Conservation (phyloP, 2,888 invertebrate species). For the Acleris sparsana region DNA sequence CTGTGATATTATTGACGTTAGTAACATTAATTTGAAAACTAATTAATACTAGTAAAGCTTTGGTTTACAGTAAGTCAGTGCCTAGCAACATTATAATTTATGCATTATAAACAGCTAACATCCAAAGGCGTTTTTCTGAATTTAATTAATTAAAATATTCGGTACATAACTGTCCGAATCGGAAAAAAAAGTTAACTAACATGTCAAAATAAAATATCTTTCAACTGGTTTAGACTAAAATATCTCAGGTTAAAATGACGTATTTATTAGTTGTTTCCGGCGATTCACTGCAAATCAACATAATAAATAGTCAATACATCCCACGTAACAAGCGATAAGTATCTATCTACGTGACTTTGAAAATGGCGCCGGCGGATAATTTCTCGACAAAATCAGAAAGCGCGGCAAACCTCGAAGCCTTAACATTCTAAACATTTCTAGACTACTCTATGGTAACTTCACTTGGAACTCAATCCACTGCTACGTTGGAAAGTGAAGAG, state of each 20-base stretch:
- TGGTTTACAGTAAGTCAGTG: too few species aligned
- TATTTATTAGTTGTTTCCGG: conserved; percentile 13
- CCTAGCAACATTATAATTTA: too few species aligned
- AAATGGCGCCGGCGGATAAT: conserved; percentile 56
- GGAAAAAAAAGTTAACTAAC: too few species aligned
- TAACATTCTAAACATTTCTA: conserved; percentile 36
- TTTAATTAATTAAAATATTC: too few species aligned
- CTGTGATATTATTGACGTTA: too few species aligned
- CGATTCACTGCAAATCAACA: conserved; percentile 43
- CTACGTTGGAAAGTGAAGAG: conserved; percentile 8
- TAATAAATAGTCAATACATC: conserved; percentile 68
- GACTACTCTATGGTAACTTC: conserved; percentile 35
- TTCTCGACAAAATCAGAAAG: conserved; percentile 81
- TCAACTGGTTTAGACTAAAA: conserved; percentile 1
- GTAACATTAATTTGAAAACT: too few species aligned
- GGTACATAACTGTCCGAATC: too few species aligned
- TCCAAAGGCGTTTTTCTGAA: too few species aligned
- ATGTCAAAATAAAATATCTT: not conserved
- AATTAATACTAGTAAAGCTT: too few species aligned
- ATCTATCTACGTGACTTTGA: conserved; percentile 70
- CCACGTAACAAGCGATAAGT: conserved; percentile 72
- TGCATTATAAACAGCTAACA: too few species aligned
- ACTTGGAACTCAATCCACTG: conserved; percentile 46
- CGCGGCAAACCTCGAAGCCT: conserved; percentile 59
- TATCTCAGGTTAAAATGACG: conserved; percentile 5